A percentile compares a stretch with the other conserved stretches of the same genome.
These are phyloP conservation scores for Diplodus puntazzo DNA, from an alignment of 2,797 vertebrate genomes.

Conservation along the genomic window DNA sequence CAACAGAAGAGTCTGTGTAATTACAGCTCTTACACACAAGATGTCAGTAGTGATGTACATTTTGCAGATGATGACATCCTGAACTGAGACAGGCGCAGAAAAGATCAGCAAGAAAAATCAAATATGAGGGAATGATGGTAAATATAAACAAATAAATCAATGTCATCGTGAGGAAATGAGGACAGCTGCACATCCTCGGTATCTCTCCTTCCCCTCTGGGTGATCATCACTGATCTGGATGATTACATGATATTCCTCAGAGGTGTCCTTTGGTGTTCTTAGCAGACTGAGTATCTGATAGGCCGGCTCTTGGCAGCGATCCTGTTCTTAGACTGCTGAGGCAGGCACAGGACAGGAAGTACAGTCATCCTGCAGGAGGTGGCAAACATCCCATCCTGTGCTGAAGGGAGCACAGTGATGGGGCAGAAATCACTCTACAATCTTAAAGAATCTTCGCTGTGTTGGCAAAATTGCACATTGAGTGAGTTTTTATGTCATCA, in stretches of 20 bases:
- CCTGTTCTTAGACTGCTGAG: slow-evolving; percentile 58
- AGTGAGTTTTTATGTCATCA: background rate
- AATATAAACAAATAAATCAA: background rate
- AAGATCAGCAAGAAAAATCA: background rate
- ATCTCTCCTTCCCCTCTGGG: background rate
- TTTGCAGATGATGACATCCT: background rate
- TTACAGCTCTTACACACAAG: slow-evolving; percentile 45
- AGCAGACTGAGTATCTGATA: background rate
- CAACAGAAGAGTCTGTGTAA: background rate
- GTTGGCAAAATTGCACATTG: background rate
- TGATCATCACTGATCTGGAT: slow-evolving; percentile 1
- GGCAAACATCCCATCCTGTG: slow-evolving; percentile 52
- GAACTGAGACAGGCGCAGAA: background rate
- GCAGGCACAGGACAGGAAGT: slow-evolving; percentile 57
- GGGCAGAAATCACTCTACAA: slow-evolving; percentile 9
- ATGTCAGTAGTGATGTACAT: slow-evolving; percentile 49
- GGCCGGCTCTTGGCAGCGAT: slow-evolving; percentile 37
- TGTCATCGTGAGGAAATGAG: background rate
- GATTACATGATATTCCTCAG: slow-evolving; percentile 16
- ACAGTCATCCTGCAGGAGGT: slow-evolving; percentile 37
- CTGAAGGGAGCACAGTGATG: background rate
- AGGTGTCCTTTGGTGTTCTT: slow-evolving; percentile 15
- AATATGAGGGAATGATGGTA: background rate
- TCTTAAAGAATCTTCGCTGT: slow-evolving; percentile 3
- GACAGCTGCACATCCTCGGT: background rate